Percentiles rank a stretch among this genome's conserved stretches.
Conservation (phyloP, 2,113 vertebrate species). For the Gorilla gorilla region DNA sequence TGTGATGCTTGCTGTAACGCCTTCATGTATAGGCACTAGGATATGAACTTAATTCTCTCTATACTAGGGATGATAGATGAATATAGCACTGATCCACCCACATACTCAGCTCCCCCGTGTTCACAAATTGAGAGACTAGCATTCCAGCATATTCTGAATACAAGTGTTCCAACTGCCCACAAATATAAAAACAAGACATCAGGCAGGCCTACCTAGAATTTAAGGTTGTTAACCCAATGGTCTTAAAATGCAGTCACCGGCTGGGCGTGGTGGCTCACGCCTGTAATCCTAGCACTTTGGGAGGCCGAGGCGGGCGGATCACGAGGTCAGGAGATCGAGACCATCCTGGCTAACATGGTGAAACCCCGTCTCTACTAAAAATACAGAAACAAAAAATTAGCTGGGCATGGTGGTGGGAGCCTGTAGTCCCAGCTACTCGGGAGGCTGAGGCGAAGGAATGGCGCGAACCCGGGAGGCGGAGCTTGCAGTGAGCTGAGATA, state of each 20-base stretch:
- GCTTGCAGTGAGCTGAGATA: no score
- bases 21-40: neutral
- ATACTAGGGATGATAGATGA: neutral
- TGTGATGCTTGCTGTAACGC: neutral
- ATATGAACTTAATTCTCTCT: conserved; percentile 5
- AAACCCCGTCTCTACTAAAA: no score
- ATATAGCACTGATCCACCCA: neutral
- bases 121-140: neutral
- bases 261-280: no score
- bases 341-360: no score
- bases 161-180: neutral
- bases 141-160: conserved; percentile 34
- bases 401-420: no score
- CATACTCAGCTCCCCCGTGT: neutral
- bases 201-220: neutral
- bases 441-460: no score
- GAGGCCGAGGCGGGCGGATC: no score
- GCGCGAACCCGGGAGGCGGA: no score
- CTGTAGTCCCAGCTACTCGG: no score
- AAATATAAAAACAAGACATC: conserved; percentile 25
- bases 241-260: neutral
- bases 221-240: neutral
- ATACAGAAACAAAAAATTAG: no score
- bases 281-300: no score
- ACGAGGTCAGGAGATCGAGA: no score